phyloP scores from a whole-genome alignment of 2,888 invertebrate species.

The Monoplex corrugatus region DNA sequence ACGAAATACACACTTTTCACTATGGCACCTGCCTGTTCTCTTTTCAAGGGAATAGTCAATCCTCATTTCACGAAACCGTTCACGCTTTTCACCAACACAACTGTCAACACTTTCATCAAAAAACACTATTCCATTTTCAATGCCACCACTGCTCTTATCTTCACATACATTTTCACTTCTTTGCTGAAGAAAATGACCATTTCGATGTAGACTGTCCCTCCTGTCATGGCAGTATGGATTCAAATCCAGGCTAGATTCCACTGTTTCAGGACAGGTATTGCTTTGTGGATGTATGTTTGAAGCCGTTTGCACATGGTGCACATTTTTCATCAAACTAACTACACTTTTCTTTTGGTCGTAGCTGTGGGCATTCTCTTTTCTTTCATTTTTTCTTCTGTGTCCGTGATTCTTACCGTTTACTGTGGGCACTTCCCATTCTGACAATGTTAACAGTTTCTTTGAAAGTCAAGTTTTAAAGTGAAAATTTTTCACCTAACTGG shows the following conservation, averaged over 20 bases:
- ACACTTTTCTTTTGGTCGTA: not conserved
- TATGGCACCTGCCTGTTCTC: not conserved
- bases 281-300: not conserved
- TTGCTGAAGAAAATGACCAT: not conserved
- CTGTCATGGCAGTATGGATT: not conserved
- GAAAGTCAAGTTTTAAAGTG: too few species aligned
- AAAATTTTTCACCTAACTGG: too few species aligned
- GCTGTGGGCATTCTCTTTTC: not conserved
- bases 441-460: too few species aligned
- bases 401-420: not conserved
- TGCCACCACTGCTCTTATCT: not conserved
- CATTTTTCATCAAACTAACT: not conserved
- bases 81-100: too few species aligned
- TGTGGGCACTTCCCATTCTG: not conserved
- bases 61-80: too few species aligned
- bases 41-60: too few species aligned
- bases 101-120: not conserved
- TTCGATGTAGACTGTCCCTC: not conserved
- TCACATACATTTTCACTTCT: too few species aligned
- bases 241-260: not conserved
- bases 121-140: not conserved
- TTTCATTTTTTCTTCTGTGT: not conserved
- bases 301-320: not conserved
- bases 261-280: not conserved
- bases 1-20: not conserved